phyloP scores from a whole-genome alignment of 1,140 invertebrate species.

The Penaeus chinensis region DNA sequence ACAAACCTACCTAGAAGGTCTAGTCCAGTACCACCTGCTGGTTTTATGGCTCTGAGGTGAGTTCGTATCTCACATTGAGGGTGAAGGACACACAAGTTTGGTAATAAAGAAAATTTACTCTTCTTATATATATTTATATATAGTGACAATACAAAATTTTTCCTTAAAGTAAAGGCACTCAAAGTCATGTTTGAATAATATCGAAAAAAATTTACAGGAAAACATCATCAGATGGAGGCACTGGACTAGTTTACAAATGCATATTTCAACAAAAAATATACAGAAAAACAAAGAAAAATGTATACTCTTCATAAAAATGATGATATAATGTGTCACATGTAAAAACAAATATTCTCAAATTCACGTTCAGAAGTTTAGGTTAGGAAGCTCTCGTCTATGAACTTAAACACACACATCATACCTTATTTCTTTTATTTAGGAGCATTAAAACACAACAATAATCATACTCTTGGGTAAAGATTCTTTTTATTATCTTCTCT shows the following conservation, averaged over 20 bases:
- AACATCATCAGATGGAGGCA: slow-evolving; percentile 37
- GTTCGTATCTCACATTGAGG: background rate
- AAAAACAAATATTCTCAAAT: too few species aligned
- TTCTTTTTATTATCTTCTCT: too few species aligned
- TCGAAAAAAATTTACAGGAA: background rate
- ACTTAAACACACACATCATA: too few species aligned
- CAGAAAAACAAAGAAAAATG: background rate
- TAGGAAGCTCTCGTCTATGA: too few species aligned
- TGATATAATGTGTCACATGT: too few species aligned
- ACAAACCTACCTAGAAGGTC: slow-evolving; percentile 28
- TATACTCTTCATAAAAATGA: too few species aligned
- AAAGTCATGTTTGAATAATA: background rate
- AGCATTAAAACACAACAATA: too few species aligned
- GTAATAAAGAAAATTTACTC: slow-evolving; percentile 8
- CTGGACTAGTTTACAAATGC: slow-evolving; percentile 32
- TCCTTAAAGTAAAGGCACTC: slow-evolving; percentile 20
- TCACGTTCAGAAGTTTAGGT: too few species aligned
- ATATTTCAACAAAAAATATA: background rate
- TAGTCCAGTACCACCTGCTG: slow-evolving; percentile 49
- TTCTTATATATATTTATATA: slow-evolving; percentile 26
- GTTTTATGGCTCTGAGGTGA: slow-evolving; percentile 27
- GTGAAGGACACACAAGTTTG: slow-evolving; percentile 18
- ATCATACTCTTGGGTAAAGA: too few species aligned
- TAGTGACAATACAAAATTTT: slow-evolving; percentile 22
- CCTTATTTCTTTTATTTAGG: too few species aligned